Evolutionary conservation across 1,140 invertebrate species (phyloP).

Genomic region (Zaprionus lachaisei): DNA sequence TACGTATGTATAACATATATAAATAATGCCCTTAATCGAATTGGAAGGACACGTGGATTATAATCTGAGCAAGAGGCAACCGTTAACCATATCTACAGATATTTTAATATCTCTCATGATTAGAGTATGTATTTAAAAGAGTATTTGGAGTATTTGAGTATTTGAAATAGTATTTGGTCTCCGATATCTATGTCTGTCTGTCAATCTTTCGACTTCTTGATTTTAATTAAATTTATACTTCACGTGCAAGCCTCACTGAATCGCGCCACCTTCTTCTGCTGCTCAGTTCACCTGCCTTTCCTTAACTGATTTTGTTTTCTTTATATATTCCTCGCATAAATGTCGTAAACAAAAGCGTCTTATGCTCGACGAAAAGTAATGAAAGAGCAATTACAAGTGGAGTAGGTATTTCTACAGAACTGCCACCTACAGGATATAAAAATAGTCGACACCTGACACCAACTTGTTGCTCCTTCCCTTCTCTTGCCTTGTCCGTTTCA

Average conservation of each 20-base stretch:
- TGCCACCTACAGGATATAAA: slow-evolving; percentile 19
- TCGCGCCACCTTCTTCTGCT: neutral
- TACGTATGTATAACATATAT: too few relatives aligned
- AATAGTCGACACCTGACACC: neutral
- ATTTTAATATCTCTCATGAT: neutral
- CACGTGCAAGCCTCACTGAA: neutral
- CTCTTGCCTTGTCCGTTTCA: slow-evolving; percentile 18
- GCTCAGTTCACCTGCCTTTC: neutral
- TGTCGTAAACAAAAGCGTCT: neutral
- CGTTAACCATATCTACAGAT: too few relatives aligned
- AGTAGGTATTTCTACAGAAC: neutral
- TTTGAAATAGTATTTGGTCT: neutral
- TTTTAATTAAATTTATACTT: slow-evolving; percentile 65
- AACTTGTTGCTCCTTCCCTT: neutral
- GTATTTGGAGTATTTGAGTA: too few relatives aligned
- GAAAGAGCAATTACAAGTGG: neutral
- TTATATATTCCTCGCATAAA: slow-evolving; percentile 4
- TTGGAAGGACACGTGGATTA: too few relatives aligned
- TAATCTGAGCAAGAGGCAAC: too few relatives aligned
- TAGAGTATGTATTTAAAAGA: neutral
- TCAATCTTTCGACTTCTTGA: slow-evolving; percentile 21
- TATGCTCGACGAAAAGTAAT: neutral
- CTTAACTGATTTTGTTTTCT: slow-evolving; percentile 13
- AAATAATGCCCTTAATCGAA: too few relatives aligned
- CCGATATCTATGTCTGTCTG: neutral